Base-by-base conservation (phyloP, 1,140 invertebrate genomes). In the Procambarus virginalis region DNA sequence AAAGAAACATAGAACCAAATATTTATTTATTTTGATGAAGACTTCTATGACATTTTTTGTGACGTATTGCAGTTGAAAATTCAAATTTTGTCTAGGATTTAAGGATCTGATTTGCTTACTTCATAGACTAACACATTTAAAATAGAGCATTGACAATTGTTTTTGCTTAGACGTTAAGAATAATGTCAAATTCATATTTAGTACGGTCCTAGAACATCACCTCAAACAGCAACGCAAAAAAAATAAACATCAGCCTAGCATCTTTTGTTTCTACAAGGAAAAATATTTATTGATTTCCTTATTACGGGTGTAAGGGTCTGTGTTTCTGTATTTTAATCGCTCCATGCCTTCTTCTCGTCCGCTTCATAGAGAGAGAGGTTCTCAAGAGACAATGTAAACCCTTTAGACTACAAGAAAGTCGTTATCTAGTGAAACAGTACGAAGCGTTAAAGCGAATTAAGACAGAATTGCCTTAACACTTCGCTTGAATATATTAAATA, bases 161-260 rank as follows among this genome's bases (percentile, higher is more conserved):
- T 68, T 68, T 73, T 73, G 68, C 68, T n/a, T 73, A 73, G 68
- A 34, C 68, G 34, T 73, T 73, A 34, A 73, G 68, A 73, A 34
- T 73, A 5, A 34, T 17, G 3, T 8, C 34, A 73, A 10, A 73
- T 73, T 22, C 3, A 68, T 73, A 73, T 73, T 73, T 73, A 22
- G 68, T 45, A 73, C 4, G n/a, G 22, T 20, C 68, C 22, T 1
- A 34, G 68, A 5, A 55, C 51, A 64, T 2, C 12, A 64, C 55
- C 55, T 34, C 34, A 34, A 34, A 34, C 34, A 34, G 34, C 4
- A 55, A 12, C 12, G 51, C 51, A 55, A 9, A 55, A 55, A 55
- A 9, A 55, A 55, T 55, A 55, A 55, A 55, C 51, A 55, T 55
- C 51, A 17, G 60, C 64, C 5, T 12, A 17, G 64, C 64, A n/a